phyloP scores from a whole-genome alignment of 2,888 invertebrate genomes.

The Caenorhabditis parvicauda region DNA sequence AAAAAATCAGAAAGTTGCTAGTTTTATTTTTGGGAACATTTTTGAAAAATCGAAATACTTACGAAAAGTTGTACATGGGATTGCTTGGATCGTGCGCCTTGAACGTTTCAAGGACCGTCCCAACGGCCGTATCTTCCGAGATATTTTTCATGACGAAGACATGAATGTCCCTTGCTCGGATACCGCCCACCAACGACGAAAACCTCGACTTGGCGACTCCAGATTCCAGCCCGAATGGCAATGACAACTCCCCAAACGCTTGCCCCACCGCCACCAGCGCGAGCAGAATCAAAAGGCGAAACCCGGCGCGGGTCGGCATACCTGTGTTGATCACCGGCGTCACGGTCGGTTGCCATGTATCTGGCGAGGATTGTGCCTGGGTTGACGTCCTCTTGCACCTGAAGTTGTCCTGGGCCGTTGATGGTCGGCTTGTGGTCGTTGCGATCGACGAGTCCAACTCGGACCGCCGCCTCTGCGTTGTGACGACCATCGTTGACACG shows the following conservation, averaged over 20 bases:
- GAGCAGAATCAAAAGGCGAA: background rate
- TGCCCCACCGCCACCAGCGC: conserved; percentile 1
- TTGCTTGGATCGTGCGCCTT: conserved; percentile 54
- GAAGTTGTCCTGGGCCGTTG: conserved; percentile 64
- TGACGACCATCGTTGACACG: conserved; percentile 81
- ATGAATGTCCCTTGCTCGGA: conserved; percentile 42
- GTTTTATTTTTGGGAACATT: no score
- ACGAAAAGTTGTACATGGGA: conserved; percentile 57
- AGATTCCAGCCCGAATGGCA: conserved; percentile 47
- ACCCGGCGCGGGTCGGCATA: conserved; percentile 18
- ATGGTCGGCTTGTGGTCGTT: conserved; percentile 81
- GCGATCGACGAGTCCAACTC: conserved; percentile 86
- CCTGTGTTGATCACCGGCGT: conserved; percentile 76
- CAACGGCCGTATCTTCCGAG: conserved; percentile 53
- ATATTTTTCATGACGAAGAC: conserved; percentile 60
- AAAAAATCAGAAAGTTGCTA: no score
- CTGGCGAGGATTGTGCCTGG: conserved; percentile 86
- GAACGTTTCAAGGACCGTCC: conserved; percentile 55
- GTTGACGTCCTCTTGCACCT: conserved; percentile 82
- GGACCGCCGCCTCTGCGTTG: conserved; percentile 92
- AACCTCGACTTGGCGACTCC: conserved; percentile 48
- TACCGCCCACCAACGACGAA: conserved; percentile 37
- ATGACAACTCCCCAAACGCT: conserved; percentile 39
- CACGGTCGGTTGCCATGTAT: conserved; percentile 91
- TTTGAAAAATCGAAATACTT: no score